phyloP scores from a whole-genome alignment of 2,113 vertebrate species.

The Carettochelys insculpta region DNA sequence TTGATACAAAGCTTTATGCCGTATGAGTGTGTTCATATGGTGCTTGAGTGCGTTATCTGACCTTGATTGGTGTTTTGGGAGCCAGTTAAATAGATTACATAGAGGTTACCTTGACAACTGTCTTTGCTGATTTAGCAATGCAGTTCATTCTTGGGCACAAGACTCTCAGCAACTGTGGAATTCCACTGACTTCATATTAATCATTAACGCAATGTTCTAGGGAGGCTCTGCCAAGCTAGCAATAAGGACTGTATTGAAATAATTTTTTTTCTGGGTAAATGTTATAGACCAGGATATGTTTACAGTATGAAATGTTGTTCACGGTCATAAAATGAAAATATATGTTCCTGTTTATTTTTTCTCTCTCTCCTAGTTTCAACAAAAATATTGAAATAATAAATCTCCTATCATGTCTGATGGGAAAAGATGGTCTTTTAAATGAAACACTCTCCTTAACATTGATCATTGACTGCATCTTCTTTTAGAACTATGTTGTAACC shows the following conservation, averaged over 20 bases:
- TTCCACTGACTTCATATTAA: conserved; percentile 88
- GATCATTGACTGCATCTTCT: conserved; percentile 49
- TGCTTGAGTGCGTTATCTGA: conserved; percentile 86
- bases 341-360: conserved; percentile 57
- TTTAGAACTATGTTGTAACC: conserved; percentile 43
- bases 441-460: conserved; percentile 56
- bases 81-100: conserved; percentile 92
- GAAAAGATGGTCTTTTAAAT: conserved; percentile 67
- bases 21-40: conserved; percentile 84
- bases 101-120: conserved; percentile 95
- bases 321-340: conserved; percentile 57
- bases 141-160: conserved; percentile 87
- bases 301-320: conserved; percentile 66
- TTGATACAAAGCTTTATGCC: conserved; percentile 85
- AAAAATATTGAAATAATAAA: conserved; percentile 68
- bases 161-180: conserved; percentile 85
- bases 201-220: conserved; percentile 88
- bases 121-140: conserved; percentile 93
- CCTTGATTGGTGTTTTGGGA: conserved; percentile 92
- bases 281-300: conserved; percentile 65
- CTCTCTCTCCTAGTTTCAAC: conserved; percentile 50
- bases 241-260: conserved; percentile 76
- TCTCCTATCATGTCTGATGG: conserved; percentile 68
- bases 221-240: conserved; percentile 79
- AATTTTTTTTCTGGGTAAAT: conserved; percentile 68